Evolutionary conservation across 2,797 vertebrate genomes (phyloP).

Genomic region (Xenopus petersii): DNA sequence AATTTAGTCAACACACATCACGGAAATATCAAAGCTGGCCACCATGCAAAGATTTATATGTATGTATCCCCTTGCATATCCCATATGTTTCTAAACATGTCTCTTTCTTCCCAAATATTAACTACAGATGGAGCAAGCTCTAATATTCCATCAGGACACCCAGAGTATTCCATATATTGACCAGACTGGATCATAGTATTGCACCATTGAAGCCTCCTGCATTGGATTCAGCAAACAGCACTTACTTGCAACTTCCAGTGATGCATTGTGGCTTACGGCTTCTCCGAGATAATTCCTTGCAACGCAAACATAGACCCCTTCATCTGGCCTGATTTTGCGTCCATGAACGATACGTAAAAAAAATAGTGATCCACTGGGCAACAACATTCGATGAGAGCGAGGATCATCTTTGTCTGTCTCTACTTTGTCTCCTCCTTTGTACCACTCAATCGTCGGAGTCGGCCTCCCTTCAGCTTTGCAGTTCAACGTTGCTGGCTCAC

Average conservation of each 20-base stretch:
- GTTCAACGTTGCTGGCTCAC: conserved; percentile 94
- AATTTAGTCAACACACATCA: no score
- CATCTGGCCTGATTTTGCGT: conserved; percentile 89
- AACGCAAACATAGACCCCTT: conserved; percentile 92
- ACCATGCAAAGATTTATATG: no score
- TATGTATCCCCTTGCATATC: no score
- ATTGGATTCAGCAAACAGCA: conserved; percentile 41
- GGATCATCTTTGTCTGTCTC: conserved; percentile 95
- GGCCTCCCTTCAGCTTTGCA: conserved; percentile 94
- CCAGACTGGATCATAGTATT: no score
- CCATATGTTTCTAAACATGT: no score
- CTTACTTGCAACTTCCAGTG: conserved; percentile 97
- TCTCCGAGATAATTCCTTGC: conserved; percentile 97
- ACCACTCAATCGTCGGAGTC: conserved; percentile 92
- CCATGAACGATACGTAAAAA: conserved; percentile 95
- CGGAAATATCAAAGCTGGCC: no score
- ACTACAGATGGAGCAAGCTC: no score
- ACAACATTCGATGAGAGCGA: conserved; percentile 92
- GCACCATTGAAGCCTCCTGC: no score
- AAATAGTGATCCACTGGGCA: conserved; percentile 92
- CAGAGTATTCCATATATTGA: no score
- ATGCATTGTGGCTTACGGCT: conserved; percentile 94
- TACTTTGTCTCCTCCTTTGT: conserved; percentile 91
- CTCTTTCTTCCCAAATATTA: no score
- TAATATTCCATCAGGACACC: no score